Conservation (phyloP, 2,797 vertebrate species). For the Pangasius djambal region DNA sequence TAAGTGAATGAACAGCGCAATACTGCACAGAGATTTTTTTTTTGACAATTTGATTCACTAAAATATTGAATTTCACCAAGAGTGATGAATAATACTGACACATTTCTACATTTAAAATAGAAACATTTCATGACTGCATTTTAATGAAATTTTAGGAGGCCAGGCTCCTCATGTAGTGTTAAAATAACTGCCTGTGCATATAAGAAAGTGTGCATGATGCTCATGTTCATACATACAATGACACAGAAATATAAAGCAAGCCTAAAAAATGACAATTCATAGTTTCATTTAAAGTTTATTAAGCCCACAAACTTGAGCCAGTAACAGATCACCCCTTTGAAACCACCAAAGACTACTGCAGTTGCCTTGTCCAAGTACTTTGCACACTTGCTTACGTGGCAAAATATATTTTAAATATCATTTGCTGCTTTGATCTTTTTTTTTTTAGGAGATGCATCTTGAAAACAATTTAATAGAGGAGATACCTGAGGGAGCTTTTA, state of each 20-base stretch:
- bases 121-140: neutral
- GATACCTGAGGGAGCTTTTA: constrained; percentile 90
- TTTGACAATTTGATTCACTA: no score
- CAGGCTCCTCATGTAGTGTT: neutral
- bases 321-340: neutral
- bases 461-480: constrained; percentile 97
- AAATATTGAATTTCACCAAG: no score
- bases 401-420: neutral
- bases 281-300: neutral
- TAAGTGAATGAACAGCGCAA: no score
- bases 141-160: neutral
- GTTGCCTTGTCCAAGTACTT: neutral
- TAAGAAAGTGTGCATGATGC: neutral
- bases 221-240: neutral
- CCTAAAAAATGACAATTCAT: neutral
- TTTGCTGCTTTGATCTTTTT: neutral
- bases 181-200: neutral
- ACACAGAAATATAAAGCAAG: neutral
- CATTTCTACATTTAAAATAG: no score
- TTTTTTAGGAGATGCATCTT: constrained; percentile 87
- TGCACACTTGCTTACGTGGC: neutral
- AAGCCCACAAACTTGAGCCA: neutral
- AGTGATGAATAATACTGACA: no score
- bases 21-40: no score
- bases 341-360: neutral